phyloP scores from a whole-genome alignment of 2,113 vertebrate species.

The Steatornis caripensis region DNA sequence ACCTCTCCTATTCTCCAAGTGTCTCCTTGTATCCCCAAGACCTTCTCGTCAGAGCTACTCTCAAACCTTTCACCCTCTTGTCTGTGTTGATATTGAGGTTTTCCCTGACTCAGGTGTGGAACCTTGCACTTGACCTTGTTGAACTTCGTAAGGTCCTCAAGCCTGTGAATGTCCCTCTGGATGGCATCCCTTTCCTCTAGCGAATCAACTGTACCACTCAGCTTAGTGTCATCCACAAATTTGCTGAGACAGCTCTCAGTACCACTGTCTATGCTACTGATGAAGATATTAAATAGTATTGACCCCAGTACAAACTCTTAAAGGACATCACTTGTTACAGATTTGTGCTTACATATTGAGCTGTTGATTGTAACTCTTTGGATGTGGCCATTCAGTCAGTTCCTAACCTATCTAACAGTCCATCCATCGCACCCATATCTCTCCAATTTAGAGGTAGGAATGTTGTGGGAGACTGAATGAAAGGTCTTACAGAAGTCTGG shows the following conservation, averaged over 20 bases:
- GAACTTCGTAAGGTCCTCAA: not conserved
- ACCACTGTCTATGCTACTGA: not conserved
- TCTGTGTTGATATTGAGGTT: not conserved
- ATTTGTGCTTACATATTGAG: not conserved
- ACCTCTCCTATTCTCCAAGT: too few relatives aligned
- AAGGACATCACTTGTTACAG: not conserved
- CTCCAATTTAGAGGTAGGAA: not conserved
- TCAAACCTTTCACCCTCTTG: not conserved
- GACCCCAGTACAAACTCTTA: not conserved
- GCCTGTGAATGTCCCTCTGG: not conserved
- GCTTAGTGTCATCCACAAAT: not conserved
- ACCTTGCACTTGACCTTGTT: not conserved
- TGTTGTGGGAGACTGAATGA: too few relatives aligned
- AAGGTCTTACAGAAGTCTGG: not conserved
- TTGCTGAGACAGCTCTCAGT: not conserved
- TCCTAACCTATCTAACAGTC: too few relatives aligned
- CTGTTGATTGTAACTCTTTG: not conserved
- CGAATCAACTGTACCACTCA: not conserved
- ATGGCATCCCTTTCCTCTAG: not conserved
- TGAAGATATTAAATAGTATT: not conserved
- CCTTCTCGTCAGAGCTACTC: not conserved
- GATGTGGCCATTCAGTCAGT: not conserved
- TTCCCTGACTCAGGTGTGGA: not conserved
- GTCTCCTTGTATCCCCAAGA: too few relatives aligned
- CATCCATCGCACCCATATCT: not conserved